phyloP scores from a whole-genome alignment of 2,113 vertebrate genomes.

The Nicator chloris region DNA sequence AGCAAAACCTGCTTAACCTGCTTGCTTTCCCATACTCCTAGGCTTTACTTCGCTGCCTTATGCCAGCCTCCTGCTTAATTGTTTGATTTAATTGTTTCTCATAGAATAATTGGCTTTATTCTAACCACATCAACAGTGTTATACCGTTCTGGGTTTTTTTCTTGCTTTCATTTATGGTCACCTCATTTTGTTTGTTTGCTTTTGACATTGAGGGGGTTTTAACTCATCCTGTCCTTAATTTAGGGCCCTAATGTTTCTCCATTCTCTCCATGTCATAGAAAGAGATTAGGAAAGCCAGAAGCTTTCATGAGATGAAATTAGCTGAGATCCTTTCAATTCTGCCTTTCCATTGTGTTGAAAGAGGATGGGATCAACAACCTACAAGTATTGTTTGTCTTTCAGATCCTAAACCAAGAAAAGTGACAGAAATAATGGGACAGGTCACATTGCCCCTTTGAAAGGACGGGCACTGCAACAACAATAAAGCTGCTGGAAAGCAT shows the following conservation, averaged over 20 bases:
- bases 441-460: not conserved
- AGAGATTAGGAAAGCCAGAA: not conserved
- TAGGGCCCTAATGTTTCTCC: not conserved
- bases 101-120: conserved; percentile 13
- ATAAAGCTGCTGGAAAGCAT: not conserved
- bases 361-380: not conserved
- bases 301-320: not conserved
- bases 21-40: conserved; percentile 57
- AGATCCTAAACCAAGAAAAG: not conserved
- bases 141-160: not conserved
- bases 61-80: conserved; percentile 38
- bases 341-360: not conserved
- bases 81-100: conserved; percentile 38
- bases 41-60: conserved; percentile 12
- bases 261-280: not conserved
- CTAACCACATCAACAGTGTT: conserved; percentile 20
- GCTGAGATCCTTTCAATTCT: not conserved
- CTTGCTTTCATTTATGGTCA: not conserved
- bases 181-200: conserved; percentile 25
- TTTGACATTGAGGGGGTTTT: not conserved
- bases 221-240: not conserved
- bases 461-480: not conserved
- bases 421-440: not conserved
- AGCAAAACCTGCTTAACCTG: conserved; percentile 55
- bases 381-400: not conserved